These are phyloP conservation scores for Eupeodes latifasciatus DNA, from an alignment of 2,888 invertebrate species.

Conservation along the genomic window DNA sequence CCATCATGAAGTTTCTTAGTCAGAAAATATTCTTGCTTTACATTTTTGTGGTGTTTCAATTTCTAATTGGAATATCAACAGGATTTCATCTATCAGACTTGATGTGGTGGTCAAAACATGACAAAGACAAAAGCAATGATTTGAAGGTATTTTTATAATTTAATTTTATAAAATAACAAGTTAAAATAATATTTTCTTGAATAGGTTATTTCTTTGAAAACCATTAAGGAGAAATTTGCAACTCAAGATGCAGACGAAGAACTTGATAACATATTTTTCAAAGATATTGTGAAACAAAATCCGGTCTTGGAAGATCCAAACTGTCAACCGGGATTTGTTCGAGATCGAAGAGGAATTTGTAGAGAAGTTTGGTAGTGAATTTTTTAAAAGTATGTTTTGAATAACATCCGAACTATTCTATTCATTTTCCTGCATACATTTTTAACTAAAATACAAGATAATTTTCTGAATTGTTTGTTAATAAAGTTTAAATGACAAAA, in stretches of 20 bases:
- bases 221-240: conserved; percentile 35
- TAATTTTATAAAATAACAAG: not conserved
- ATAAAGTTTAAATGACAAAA: too few relatives aligned
- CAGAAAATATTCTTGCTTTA: not conserved
- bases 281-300: conserved; percentile 8
- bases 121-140: not conserved
- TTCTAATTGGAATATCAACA: conserved; percentile 28
- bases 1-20: conserved; percentile 31
- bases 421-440: too few relatives aligned
- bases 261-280: not conserved
- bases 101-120: not conserved
- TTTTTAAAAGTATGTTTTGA: too few relatives aligned
- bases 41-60: conserved; percentile 15
- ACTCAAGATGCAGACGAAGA: not conserved
- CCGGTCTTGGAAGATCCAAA: conserved; percentile 46
- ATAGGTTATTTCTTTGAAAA: conserved; percentile 51
- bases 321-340: conserved; percentile 51
- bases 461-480: too few relatives aligned
- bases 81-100: conserved; percentile 15
- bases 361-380: conserved; percentile 63
- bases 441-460: too few relatives aligned
- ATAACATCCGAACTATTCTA: too few relatives aligned
- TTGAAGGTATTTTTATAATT: not conserved
- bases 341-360: conserved; percentile 45
- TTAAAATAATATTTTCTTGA: not conserved